A percentile compares a stretch with the other conserved stretches of the same genome.
These are phyloP conservation scores for Phoebastria nigripes DNA, from an alignment of 2,797 vertebrate species.

Conservation along the genomic window DNA sequence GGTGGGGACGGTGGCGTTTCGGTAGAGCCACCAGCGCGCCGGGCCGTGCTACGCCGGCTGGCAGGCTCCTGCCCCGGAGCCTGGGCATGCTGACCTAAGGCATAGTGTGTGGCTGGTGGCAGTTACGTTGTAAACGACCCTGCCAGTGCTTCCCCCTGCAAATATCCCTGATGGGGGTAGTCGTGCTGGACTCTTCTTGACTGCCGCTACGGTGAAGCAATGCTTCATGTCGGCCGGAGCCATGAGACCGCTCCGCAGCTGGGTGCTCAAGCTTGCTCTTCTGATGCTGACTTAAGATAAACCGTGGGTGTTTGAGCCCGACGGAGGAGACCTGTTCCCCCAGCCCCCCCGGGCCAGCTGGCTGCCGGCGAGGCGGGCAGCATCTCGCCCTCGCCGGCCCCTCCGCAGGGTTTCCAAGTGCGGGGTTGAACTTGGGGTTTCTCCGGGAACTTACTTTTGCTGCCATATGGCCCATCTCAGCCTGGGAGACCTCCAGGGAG, in stretches of 20 bases:
- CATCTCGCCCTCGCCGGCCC: background rate
- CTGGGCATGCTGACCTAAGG: background rate
- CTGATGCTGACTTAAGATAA: background rate
- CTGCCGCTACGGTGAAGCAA: background rate
- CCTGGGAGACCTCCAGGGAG: background rate
- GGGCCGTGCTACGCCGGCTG: background rate
- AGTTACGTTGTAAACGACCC: background rate
- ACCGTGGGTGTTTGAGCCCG: background rate
- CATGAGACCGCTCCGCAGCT: background rate
- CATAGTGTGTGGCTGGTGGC: background rate
- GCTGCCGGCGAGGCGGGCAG: background rate
- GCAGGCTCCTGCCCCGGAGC: background rate
- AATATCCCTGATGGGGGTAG: background rate
- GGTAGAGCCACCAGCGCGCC: too few species aligned
- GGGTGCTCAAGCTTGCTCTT: background rate
- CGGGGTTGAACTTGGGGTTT: background rate
- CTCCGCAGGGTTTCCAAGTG: background rate
- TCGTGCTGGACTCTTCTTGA: background rate
- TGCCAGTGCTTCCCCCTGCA: background rate
- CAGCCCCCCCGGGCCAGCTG: background rate
- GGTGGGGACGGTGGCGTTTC: background rate
- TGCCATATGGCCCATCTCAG: constrained; percentile 48
- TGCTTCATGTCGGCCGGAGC: background rate
- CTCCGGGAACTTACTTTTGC: background rate
- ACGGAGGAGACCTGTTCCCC: background rate